Evolutionary conservation across 2,113 vertebrate genomes (phyloP), one percentile per base, ranked within the genome.

Genomic region (Cottus gobio): DNA sequence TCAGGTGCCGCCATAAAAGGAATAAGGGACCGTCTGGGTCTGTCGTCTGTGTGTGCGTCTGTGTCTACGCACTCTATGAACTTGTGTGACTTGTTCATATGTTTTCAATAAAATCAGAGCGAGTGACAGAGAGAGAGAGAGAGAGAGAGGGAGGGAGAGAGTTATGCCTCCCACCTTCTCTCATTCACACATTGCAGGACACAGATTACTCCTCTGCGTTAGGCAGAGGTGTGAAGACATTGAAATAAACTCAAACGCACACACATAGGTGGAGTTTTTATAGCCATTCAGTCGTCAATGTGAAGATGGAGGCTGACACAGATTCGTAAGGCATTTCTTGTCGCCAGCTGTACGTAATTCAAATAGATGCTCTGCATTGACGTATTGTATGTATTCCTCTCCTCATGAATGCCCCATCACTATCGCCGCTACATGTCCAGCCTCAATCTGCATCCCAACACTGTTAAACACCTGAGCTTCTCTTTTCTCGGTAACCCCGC

Each of bases 1-100:
- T 92, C 84, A 92, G 86, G 90, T 88, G 73, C 54, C 7, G 61
- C 69, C 75, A 83, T 91, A 79, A 89, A 89, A 84, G 37, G 31
- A 88, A 73, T 65, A 71, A 70, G 73, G 78, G 71, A 80, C 79
- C 66, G 79, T 82, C 79, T 86, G 75, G 24, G 46, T 75, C 42
- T 73, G 48, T 18, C 18, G 3, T 76, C 16, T 57, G 30, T 52
- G 68, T 50, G 28, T 64, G 30, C 36, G 28, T 30, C 30, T 46
- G 20, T 52, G 37, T 63, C 26, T 61, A 39, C 36, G 68, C 42
- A 57, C 42, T 70, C 62, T 18, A 64, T 24, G 36, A 31, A 8
- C 34, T 36, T 26, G 4, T 48, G 24, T 79, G 52, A 68, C 74
- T 62, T 50, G 39, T 39, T 39, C 34, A 62, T 42, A 9, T 13